Evolutionary conservation across 64 coral and sea anemone genomes (phyloP).

Genomic region (Actinia tenebrosa): DNA sequence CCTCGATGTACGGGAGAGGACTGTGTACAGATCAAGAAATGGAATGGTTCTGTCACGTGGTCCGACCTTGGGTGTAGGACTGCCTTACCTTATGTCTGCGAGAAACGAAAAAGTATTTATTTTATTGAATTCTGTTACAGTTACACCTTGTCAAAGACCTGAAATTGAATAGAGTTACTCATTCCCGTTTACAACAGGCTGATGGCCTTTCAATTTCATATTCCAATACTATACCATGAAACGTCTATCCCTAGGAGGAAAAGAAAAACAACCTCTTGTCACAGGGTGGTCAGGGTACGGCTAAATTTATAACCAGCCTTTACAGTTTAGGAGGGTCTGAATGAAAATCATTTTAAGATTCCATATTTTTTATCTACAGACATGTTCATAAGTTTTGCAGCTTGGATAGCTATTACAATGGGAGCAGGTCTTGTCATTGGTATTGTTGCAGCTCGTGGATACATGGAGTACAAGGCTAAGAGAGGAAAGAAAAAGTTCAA

Average conservation of each 20-base stretch:
- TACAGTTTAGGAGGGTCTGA: no score
- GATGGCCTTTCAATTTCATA: no score
- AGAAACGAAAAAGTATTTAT: conserved; percentile 66
- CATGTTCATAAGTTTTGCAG: conserved; percentile 63
- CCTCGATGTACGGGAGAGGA: conserved; percentile 84
- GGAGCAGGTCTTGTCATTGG: conserved; percentile 71
- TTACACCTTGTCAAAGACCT: no score
- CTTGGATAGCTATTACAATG: conserved; percentile 92
- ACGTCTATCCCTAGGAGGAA: no score
- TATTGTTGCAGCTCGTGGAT: conserved; percentile 63
- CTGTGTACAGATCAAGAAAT: conserved; percentile 85
- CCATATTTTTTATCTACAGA: conserved; percentile 30
- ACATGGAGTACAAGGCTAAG: conserved; percentile 58
- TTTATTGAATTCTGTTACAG: no score
- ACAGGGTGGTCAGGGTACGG: no score
- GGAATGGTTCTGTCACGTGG: conserved; percentile 76
- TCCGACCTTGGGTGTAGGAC: conserved; percentile 67
- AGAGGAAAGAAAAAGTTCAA: conserved; percentile 49
- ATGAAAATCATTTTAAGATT: not conserved
- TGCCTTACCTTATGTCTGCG: conserved; percentile 79
- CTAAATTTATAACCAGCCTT: no score
- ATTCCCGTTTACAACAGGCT: no score
- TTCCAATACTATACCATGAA: no score
- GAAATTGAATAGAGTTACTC: no score
- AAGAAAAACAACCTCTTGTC: no score